Conservation (phyloP, 2,113 vertebrate genomes). For the Clupea harengus region DNA sequence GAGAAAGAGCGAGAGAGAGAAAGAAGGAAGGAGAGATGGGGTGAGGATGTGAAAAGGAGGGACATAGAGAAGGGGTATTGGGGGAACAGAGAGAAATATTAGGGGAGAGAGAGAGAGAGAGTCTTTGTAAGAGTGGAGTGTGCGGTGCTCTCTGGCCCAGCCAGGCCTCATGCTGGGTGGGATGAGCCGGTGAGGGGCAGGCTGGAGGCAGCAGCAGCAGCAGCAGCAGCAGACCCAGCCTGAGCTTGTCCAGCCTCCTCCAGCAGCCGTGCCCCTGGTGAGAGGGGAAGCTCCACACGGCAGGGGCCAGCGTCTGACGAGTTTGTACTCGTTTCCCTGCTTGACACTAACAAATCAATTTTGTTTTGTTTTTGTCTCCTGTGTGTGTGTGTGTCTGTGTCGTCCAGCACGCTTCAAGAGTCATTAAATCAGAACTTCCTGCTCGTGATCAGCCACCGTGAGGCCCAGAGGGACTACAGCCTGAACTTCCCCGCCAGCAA, state of each 20-base stretch:
- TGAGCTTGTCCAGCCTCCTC: constrained; percentile 44
- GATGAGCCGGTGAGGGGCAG: constrained; percentile 61
- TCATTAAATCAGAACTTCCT: constrained; percentile 98
- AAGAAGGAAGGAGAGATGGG: no score
- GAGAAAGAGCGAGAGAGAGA: neutral
- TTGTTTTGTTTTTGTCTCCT: constrained; percentile 13
- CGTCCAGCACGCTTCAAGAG: constrained; percentile 86
- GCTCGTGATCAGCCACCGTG: constrained; percentile 94
- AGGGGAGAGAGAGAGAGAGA: no score
- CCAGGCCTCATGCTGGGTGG: neutral
- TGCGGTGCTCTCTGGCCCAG: constrained; percentile 61
- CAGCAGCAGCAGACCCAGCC: constrained; percentile 58
- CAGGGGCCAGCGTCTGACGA: constrained; percentile 77
- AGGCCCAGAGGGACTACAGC: constrained; percentile 98
- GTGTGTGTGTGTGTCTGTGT: constrained; percentile 16
- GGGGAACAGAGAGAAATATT: no score
- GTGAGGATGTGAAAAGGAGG: no score
- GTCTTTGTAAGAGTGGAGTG: neutral
- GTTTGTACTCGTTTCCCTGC: constrained; percentile 84
- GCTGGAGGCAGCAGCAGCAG: constrained; percentile 73
- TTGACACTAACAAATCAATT: constrained; percentile 73
- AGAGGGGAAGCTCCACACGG: constrained; percentile 58
- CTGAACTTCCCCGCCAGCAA: constrained; percentile 98
- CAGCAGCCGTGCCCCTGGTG: constrained; percentile 56
- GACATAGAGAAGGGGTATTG: no score